Conservation (phyloP, 2,113 vertebrate genomes). For the Murina feae region DNA sequence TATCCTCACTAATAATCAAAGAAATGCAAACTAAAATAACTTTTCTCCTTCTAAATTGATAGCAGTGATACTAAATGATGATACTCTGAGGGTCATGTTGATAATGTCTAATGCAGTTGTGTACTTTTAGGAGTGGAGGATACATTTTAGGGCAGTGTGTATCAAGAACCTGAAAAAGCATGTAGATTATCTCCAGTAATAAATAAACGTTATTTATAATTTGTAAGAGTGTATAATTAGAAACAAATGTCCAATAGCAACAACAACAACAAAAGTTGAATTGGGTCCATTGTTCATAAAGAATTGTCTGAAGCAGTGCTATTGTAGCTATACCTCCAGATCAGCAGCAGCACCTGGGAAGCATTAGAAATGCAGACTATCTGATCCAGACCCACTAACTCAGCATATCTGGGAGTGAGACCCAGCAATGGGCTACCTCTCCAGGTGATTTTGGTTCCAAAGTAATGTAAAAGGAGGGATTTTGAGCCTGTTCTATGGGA, state of each 20-base stretch:
- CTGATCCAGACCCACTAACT: background rate
- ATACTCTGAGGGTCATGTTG: background rate
- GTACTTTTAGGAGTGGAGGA: background rate
- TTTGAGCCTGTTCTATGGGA: background rate
- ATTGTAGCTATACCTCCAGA: background rate
- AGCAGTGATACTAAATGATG: background rate
- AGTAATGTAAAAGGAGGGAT: background rate
- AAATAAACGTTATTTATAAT: background rate
- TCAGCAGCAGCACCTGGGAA: background rate
- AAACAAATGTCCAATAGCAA: background rate
- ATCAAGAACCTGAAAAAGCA: background rate
- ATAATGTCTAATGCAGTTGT: background rate
- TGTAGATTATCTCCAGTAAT: background rate
- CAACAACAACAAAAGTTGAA: background rate
- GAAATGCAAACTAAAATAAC: background rate
- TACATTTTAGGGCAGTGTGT: background rate
- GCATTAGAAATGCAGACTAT: background rate
- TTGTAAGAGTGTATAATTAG: background rate
- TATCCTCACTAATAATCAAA: background rate
- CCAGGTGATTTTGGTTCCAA: background rate
- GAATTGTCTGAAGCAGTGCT: background rate
- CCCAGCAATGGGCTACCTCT: background rate
- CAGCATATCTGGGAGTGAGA: background rate
- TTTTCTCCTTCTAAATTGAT: background rate
- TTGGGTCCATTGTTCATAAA: background rate